Conservation (phyloP, 2,888 invertebrate species). For the Ormyrus thymus region DNA sequence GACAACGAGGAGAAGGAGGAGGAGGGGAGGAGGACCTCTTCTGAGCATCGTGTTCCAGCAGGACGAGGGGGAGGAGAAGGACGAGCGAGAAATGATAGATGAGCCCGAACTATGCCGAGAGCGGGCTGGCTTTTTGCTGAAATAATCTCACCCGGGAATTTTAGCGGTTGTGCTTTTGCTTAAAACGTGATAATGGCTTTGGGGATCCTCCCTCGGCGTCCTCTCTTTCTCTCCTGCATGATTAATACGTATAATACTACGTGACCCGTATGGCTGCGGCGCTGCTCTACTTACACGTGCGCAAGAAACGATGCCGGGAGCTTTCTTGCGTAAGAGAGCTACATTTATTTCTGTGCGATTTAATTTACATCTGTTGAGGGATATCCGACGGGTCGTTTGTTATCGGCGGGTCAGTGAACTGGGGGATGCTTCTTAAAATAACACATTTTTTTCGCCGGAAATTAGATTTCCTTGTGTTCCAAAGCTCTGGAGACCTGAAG, state of each 20-base stretch:
- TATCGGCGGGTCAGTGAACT: too few relatives aligned
- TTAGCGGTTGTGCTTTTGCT: conserved; percentile 59
- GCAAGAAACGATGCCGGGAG: neutral
- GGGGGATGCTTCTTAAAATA: too few relatives aligned
- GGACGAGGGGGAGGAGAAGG: conserved; percentile 1
- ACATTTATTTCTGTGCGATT: too few relatives aligned
- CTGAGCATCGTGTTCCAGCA: neutral
- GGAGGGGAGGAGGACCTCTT: neutral
- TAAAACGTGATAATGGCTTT: conserved; percentile 63
- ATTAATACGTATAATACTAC: conserved; percentile 40
- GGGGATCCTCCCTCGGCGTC: conserved; percentile 24
- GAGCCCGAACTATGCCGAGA: conserved; percentile 55
- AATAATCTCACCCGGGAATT: conserved; percentile 68
- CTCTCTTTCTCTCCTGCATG: conserved; percentile 34
- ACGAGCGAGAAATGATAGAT: conserved; percentile 62
- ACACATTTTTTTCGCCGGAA: too few relatives aligned
- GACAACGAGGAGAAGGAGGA: neutral
- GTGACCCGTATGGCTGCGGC: conserved; percentile 21
- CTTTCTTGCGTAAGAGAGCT: neutral
- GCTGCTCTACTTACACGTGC: neutral
- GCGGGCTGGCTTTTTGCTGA: conserved; percentile 64
- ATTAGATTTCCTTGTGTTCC: too few relatives aligned
- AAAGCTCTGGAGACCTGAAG: too few relatives aligned
- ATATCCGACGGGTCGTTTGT: too few relatives aligned
- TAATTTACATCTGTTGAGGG: too few relatives aligned